A percentile compares a stretch with the other conserved stretches of the same genome.
Conservation (phyloP, 2,888 invertebrate genomes). For the Belgica antarctica region DNA sequence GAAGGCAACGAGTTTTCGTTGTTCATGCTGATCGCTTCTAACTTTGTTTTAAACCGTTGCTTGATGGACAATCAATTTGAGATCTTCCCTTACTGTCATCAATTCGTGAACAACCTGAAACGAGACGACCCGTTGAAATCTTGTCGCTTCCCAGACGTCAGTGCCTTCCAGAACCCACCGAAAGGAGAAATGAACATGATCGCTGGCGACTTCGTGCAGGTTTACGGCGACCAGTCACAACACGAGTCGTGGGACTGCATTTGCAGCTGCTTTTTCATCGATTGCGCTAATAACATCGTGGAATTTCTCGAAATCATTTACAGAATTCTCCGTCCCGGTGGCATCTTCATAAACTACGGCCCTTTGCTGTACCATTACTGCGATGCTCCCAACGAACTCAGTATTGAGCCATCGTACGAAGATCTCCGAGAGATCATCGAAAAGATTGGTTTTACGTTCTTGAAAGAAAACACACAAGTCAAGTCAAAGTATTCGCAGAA, state of each 20-base stretch:
- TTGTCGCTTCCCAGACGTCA: slow-evolving; percentile 84
- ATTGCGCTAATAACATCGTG: slow-evolving; percentile 95
- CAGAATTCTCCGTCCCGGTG: slow-evolving; percentile 84
- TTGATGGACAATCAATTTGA: slow-evolving; percentile 67
- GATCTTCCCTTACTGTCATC: slow-evolving; percentile 93
- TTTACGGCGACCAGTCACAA: slow-evolving; percentile 50
- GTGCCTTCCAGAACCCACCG: slow-evolving; percentile 64
- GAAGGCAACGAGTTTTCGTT: slow-evolving; percentile 98
- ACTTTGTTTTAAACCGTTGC: slow-evolving; percentile 80
- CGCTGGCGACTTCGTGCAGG: slow-evolving; percentile 95
- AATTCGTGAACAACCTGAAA: slow-evolving; percentile 83
- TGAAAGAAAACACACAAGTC: slow-evolving; percentile 74
- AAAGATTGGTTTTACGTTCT: slow-evolving; percentile 77
- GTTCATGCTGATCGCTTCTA: slow-evolving; percentile 95
- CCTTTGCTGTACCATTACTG: slow-evolving; percentile 91
- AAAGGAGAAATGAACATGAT: slow-evolving; percentile 84
- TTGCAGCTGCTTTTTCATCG: slow-evolving; percentile 96
- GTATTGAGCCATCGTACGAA: slow-evolving; percentile 91
- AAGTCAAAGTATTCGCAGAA: slow-evolving; percentile 91
- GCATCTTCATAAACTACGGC: slow-evolving; percentile 85
- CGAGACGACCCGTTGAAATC: slow-evolving; percentile 76
- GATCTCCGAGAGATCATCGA: slow-evolving; percentile 74
- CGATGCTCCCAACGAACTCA: slow-evolving; percentile 80
- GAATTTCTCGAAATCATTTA: slow-evolving; percentile 92
- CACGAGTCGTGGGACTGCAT: slow-evolving; percentile 83